Evolutionary conservation across 2,113 vertebrate species (phyloP).

Genomic region (Macaca fascicularis): DNA sequence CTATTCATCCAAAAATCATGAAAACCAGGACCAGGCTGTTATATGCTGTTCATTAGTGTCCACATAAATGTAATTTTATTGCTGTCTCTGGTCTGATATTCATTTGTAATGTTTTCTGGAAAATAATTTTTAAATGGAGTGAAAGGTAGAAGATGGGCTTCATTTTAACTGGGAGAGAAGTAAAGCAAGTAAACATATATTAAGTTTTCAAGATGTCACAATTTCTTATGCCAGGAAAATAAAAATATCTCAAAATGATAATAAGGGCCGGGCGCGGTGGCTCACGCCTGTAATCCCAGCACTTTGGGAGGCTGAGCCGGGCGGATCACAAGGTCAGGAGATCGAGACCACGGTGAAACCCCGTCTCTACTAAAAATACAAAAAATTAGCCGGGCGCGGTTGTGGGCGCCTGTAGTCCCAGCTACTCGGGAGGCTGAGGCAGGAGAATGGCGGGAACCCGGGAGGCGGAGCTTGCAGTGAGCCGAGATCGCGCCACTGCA

Average conservation of each 20-base stretch:
- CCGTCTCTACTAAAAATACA: too few species aligned
- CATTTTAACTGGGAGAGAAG: constrained; percentile 31
- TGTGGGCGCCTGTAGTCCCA: too few species aligned
- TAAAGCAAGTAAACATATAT: constrained; percentile 32
- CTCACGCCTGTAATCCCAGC: too few species aligned
- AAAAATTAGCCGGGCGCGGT: too few species aligned
- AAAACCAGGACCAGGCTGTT: constrained; percentile 57
- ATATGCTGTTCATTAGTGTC: constrained; percentile 39
- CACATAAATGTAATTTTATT: constrained; percentile 58
- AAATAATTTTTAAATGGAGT: constrained; percentile 58
- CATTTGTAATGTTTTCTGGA: constrained; percentile 56
- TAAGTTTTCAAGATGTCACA: constrained; percentile 49
- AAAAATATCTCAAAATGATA: constrained; percentile 46
- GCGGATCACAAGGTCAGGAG: too few species aligned
- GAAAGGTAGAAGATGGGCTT: background rate
- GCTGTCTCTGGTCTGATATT: constrained; percentile 48
- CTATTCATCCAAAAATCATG: constrained; percentile 59
- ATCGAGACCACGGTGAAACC: too few species aligned
- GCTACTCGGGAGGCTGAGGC: too few species aligned
- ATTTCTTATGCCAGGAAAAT: constrained; percentile 19
- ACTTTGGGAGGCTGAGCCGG: too few species aligned
- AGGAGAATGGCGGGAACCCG: too few species aligned
- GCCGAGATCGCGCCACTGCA: too few species aligned
- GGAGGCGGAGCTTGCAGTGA: too few species aligned
- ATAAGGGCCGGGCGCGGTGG: background rate